Conservation (phyloP, 2,113 vertebrate genomes). For the Phaethornis superciliosus region DNA sequence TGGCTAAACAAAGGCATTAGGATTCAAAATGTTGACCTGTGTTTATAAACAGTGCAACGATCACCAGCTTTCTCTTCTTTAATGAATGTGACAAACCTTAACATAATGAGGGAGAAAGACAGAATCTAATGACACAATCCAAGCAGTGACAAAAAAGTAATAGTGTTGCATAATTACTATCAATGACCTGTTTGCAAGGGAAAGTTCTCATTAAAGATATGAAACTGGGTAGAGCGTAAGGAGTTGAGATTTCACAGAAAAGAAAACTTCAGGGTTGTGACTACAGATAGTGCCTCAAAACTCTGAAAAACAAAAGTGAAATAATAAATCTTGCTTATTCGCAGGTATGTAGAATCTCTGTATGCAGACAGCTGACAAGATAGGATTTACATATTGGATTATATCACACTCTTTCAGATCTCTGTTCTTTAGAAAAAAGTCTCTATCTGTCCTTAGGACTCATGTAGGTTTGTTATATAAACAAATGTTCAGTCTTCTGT, state of each 20-base stretch:
- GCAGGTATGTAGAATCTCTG: neutral
- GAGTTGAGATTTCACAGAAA: neutral
- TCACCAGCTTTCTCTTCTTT: neutral
- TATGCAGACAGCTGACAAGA: neutral
- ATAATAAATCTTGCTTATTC: neutral
- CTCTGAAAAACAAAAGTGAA: neutral
- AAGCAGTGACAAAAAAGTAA: neutral
- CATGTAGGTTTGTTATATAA: neutral
- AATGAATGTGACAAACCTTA: neutral
- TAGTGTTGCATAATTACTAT: neutral
- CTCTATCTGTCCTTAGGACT: neutral
- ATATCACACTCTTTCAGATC: neutral
- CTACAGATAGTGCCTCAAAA: neutral
- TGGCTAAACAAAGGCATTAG: neutral
- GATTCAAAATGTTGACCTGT: neutral
- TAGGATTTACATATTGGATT: neutral
- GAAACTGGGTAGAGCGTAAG: neutral
- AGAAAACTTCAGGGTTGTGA: neutral
- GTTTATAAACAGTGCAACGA: neutral
- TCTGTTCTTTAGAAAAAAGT: neutral
- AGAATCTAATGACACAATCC: neutral
- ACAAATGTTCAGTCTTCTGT: neutral
- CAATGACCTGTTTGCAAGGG: neutral
- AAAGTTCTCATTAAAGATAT: neutral
- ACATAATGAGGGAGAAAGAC: neutral